Evolutionary conservation across 2,797 vertebrate species (phyloP), one percentile per base, ranked within the genome.

Genomic region (Neoniphon sammara): DNA sequence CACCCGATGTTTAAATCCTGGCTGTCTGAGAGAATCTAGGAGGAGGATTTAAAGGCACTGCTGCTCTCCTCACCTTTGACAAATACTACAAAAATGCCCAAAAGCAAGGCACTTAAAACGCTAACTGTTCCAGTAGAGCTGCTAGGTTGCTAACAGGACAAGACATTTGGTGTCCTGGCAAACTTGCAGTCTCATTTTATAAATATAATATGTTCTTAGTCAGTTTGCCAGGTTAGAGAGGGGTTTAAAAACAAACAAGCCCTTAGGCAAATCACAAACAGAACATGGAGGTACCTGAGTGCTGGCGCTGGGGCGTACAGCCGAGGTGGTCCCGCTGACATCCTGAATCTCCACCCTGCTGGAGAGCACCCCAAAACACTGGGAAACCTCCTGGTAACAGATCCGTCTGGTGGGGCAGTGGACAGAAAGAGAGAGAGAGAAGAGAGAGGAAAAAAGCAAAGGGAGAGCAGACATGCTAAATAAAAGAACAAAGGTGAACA

Each of bases 321-420:
- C 96, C 0, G 97, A 95, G 4, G 97, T 99, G 66, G 96, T 95
- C 17, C 97, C 98, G 0, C 96, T 98, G 7, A 95, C 95, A 54
- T 99, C 98, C 86, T 99, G 97, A 85, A 99, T 96, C 90, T 99
- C 98, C 0, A 98, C 97, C 15, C 98, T 92, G 89, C 97, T 99
- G 10, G 97, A 98, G 49, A 99, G 94, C 46, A 99, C 97, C 1
- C 98, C 98, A 0, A 99, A 99, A 87, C 98, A 99, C 90, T 99
- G 98, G 0, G 98, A 99, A 0, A 97, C 96, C 88, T 99, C 98
- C 77, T 99, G 98, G 88, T 99, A 99, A 80, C 98, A 99, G 93
- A 99, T 99, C 74, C 98, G 96, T 91, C 98, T 99, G 89, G 0
- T 5, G 53, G 58, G 65, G 1, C 60, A 5, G 80, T 30, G 21